Conservation (phyloP, 2,113 vertebrate species). For the Corapipo altera region DNA sequence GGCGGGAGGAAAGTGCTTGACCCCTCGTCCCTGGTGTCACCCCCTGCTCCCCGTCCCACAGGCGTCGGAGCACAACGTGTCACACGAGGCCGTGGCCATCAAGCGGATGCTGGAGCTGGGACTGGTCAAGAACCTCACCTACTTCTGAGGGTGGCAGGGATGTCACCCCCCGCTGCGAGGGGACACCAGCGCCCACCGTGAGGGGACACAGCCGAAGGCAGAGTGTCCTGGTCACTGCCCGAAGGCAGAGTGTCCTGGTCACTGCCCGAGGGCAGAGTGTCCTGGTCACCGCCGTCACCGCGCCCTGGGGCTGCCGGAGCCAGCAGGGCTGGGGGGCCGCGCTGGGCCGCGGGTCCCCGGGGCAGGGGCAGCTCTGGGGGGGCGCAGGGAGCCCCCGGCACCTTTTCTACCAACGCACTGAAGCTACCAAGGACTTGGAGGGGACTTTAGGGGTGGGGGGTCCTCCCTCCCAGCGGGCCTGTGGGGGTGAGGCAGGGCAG, state of each 20-base stretch:
- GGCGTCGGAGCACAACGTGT: slow-evolving; percentile 75
- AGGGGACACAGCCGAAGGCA: not conserved
- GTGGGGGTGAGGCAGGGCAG: not conserved
- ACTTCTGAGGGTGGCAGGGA: slow-evolving; percentile 63
- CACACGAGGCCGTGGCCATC: slow-evolving; percentile 76
- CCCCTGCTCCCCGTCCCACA: not conserved
- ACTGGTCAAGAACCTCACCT: slow-evolving; percentile 76
- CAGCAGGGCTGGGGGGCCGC: not conserved
- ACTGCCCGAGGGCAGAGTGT: not conserved
- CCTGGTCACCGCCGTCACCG: rapidly evolving
- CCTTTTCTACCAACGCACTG: slow-evolving; percentile 24
- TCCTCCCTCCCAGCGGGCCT: slow-evolving; percentile 15
- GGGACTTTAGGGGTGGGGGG: not conserved
- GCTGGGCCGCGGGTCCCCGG: not conserved
- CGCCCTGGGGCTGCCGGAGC: not conserved
- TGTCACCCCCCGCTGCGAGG: rapidly evolving
- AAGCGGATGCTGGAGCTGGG: slow-evolving; percentile 77
- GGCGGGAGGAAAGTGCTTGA: rapidly evolving
- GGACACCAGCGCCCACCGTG: not conserved
- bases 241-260: not conserved
- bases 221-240: not conserved
- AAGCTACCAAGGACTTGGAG: not conserved
- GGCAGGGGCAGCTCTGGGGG: not conserved
- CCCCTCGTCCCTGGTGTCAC: rapidly evolving
- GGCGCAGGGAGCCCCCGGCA: not conserved